Conservation (phyloP, 2,888 invertebrate species). For the Acanthoscelides obtectus region DNA sequence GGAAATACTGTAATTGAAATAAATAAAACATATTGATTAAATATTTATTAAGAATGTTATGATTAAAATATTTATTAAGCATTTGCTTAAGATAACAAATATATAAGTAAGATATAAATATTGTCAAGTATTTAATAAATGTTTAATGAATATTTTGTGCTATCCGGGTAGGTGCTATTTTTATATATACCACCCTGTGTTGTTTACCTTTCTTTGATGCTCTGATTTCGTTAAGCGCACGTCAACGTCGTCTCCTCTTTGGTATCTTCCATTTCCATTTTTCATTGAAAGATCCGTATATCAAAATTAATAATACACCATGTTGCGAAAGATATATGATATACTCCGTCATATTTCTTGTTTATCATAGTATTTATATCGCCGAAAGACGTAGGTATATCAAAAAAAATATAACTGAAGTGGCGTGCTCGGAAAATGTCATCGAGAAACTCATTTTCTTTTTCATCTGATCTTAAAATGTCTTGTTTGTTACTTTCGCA, state of each 20-base stretch:
- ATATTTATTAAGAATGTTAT: too few relatives aligned
- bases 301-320: background rate
- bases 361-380: background rate
- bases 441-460: too few relatives aligned
- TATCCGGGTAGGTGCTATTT: too few relatives aligned
- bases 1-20: too few relatives aligned
- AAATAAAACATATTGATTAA: too few relatives aligned
- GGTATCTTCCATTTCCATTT: background rate
- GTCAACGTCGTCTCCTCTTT: background rate
- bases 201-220: background rate
- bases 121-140: too few relatives aligned
- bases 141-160: too few relatives aligned
- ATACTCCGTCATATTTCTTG: background rate
- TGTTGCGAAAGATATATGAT: background rate
- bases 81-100: too few relatives aligned
- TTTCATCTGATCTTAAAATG: too few relatives aligned
- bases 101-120: too few relatives aligned
- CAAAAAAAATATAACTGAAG: background rate
- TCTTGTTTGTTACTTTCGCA: too few relatives aligned
- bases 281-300: background rate
- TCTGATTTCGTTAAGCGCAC: background rate
- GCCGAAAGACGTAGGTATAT: background rate
- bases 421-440: background rate
- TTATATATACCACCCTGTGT: background rate
- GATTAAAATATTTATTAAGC: too few relatives aligned